These are phyloP conservation scores for Phacellophora camtschatica DNA, from an alignment of 30 jellyfish, hydroid and myxozoan species.

Conservation along the genomic window DNA sequence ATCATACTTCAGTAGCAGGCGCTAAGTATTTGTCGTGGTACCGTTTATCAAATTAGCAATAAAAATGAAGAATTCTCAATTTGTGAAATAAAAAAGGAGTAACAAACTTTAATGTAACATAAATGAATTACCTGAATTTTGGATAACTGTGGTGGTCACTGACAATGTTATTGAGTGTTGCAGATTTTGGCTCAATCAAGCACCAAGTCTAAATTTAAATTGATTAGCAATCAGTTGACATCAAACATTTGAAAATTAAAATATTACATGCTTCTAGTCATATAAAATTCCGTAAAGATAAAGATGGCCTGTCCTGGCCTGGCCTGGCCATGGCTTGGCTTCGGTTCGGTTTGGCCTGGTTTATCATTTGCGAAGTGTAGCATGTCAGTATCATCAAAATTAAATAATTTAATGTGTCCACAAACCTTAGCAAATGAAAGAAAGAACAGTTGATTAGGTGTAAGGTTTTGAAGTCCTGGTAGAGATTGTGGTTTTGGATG, in stretches of 20 bases:
- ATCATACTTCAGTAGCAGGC: too few species aligned
- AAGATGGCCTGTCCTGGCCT: background rate
- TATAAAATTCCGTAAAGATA: background rate
- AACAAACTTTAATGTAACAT: background rate
- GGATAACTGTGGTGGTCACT: slow-evolving; percentile 54
- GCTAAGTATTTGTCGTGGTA: too few species aligned
- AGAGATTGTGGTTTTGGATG: slow-evolving; percentile 5
- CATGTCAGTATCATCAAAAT: background rate
- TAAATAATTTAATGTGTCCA: background rate
- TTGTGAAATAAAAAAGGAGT: background rate
- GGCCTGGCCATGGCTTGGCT: background rate
- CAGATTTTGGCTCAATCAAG: slow-evolving; percentile 10
- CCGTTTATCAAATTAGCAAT: too few species aligned
- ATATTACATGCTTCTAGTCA: background rate
- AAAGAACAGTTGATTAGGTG: slow-evolving; percentile 52
- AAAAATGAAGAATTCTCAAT: too few species aligned
- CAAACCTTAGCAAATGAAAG: slow-evolving; percentile 62
- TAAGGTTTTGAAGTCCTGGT: slow-evolving; percentile 59
- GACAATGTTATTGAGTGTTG: slow-evolving; percentile 8
- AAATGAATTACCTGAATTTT: slow-evolving; percentile 18
- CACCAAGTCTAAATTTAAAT: slow-evolving; percentile 41
- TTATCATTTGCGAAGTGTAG: background rate
- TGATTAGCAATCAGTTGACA: background rate
- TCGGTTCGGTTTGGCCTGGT: background rate
- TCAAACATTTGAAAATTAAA: background rate